Evolutionary conservation across 1,140 invertebrate species (phyloP).

Genomic region (Caenorhabditis inopinata): DNA sequence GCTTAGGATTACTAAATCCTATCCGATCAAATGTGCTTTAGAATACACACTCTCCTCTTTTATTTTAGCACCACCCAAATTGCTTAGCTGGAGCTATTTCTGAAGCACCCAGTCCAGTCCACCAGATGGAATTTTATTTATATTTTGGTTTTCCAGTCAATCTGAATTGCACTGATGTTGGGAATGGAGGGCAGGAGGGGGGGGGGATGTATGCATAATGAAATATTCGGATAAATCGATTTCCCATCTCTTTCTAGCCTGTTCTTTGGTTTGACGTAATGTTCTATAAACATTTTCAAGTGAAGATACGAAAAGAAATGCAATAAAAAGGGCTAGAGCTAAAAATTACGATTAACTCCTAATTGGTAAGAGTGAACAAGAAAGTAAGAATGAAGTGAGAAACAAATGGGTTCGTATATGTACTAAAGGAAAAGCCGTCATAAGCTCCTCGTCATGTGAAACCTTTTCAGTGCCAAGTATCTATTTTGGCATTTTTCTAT

Average conservation of each 20-base stretch:
- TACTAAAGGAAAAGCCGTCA: neutral
- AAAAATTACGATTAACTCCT: neutral
- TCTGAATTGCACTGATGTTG: neutral
- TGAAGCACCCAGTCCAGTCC: neutral
- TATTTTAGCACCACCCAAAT: neutral
- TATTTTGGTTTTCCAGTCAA: neutral
- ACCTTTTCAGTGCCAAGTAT: constrained; percentile 20
- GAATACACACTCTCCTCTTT: too few relatives aligned
- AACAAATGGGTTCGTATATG: neutral
- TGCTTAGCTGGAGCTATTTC: neutral
- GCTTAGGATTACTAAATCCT: too few relatives aligned
- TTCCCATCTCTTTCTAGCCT: too few relatives aligned
- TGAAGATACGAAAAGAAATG: neutral
- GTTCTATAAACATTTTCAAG: neutral
- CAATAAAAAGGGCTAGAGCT: neutral
- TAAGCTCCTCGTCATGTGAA: constrained; percentile 22
- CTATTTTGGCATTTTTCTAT: constrained; percentile 29
- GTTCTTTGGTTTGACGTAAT: too few relatives aligned
- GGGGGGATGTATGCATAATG: too few relatives aligned
- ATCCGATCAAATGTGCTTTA: too few relatives aligned
- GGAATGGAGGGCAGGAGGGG: too few relatives aligned
- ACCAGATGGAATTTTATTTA: constrained; percentile 29
- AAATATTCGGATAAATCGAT: too few relatives aligned
- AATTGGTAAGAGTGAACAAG: neutral
- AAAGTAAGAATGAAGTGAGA: neutral